Base-by-base conservation (phyloP, 2,113 vertebrate genomes). In the Siniperca chuatsi region DNA sequence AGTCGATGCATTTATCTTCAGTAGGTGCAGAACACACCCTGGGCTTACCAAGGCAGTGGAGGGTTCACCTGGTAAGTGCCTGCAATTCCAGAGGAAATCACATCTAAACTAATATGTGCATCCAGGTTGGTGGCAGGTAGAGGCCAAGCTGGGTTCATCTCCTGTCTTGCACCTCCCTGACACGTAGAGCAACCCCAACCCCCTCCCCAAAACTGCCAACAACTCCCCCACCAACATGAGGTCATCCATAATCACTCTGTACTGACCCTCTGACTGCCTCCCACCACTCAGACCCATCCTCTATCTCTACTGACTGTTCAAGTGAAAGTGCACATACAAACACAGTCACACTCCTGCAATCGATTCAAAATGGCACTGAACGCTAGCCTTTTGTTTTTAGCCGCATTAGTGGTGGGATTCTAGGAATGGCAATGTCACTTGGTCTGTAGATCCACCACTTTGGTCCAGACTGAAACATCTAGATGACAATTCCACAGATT, bases 1-100 rank as follows among this genome's bases (percentile, higher is more conserved):
- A 73, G 42, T 60, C 2, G 6, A 67, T 75, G 50, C 75, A 46
- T 84, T 83, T 75, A 54, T 57, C 78, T 65, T 37, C 42, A 88
- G 75, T 73, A 50, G 70, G 72, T 75, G 64, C 82, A 62, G 60
- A 86, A 86, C 69, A 70, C 67, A 68, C 37, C 75, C 67, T 10
- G 18, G 70, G 54, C 66, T 80, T 57, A 48, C 67, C 0, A 4
- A 21, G 82, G 74, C 71, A 42, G 80, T 75, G 80, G 75, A 86
- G 61, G 89, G 79, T 90, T 91, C 83, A 86, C 71, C 77, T 72
- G 77, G 83, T 90, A 91, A 91, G 86, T 89, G 88, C 82, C 83
- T 80, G 75, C 90, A 92, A 92, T 93, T 90, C 88, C 84, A 85
- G 84, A 87, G 87, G 88, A 85, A 84, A 92, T 93, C 92, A 88